Base-by-base conservation (phyloP, 2,888 invertebrate species). In the Anoplius nigerrimus region DNA sequence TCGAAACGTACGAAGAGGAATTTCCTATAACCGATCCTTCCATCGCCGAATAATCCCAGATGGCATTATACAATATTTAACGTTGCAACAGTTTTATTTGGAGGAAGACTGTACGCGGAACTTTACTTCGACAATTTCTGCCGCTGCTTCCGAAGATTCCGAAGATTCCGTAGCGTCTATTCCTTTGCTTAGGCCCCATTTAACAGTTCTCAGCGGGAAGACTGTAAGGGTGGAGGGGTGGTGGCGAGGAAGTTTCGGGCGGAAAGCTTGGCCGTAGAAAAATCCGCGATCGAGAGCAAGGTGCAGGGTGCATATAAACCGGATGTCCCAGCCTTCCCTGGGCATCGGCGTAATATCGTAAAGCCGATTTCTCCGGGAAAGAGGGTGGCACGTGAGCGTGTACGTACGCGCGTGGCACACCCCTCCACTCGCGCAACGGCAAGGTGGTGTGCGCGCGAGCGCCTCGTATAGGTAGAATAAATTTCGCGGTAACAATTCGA, bases 401-500 rank as follows among this genome's bases (percentile, higher is more conserved):
- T n/a, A n/a, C n/a, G n/a, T n/a, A n/a, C n/a, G n/a, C n/a, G n/a
- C n/a, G n/a, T n/a, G n/a, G n/a, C n/a, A n/a, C n/a, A n/a, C n/a
- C n/a, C n/a, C n/a, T n/a, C n/a, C n/a, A n/a, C n/a, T n/a, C n/a
- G n/a, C n/a, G n/a, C n/a, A n/a, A n/a, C n/a, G n/a, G n/a, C n/a
- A n/a, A n/a, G n/a, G n/a, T n/a, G n/a, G 21, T 46, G 46, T 6
- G 4, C 34, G 34, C 11, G 8, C 11, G 34, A 6, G 45, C 15
- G 11, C 8, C 11, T 46, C 67, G 78, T 76, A 71, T 78, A 66
- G 74, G 75, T 72, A 74, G 82, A 83, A 84, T 84, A 82, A 83
- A 84, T 84, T 84, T 79, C 63, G 70, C 59, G 75, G 71, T 78
- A 79, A 82, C 80, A 81, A 83, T 83, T 82, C 78, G 80, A 81